Evolutionary conservation across 2,113 vertebrate species (phyloP).

Genomic region (Oxyura jamaicensis): DNA sequence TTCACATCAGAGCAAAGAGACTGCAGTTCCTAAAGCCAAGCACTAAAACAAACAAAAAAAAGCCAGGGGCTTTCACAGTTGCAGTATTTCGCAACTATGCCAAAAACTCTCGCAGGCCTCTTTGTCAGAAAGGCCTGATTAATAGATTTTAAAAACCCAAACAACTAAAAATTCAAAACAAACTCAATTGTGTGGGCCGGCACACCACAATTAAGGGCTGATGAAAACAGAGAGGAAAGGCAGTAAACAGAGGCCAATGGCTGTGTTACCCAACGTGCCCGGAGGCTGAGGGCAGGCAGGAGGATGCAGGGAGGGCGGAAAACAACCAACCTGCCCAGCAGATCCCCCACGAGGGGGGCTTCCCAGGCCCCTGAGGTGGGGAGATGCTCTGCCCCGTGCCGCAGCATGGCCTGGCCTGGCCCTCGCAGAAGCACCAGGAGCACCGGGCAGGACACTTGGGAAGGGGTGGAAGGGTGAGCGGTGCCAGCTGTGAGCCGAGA

Average conservation of each 20-base stretch:
- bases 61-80: slow-evolving; percentile 7
- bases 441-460: background rate
- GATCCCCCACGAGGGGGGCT: accelerated
- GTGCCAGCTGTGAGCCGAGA: background rate
- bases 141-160: slow-evolving; percentile 8
- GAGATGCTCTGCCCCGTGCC: background rate
- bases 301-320: background rate
- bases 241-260: background rate
- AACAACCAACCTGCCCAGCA: background rate
- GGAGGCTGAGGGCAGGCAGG: background rate
- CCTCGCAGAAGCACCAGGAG: background rate
- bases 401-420: background rate
- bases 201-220: background rate
- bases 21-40: slow-evolving; percentile 13
- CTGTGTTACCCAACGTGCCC: background rate
- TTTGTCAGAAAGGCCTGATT: slow-evolving; percentile 40
- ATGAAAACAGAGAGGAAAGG: background rate
- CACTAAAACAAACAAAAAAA: background rate
- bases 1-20: slow-evolving; percentile 32
- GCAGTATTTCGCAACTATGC: slow-evolving; percentile 34
- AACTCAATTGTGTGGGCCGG: slow-evolving; percentile 6
- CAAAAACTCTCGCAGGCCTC: slow-evolving; percentile 37
- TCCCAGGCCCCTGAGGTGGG: background rate
- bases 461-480: background rate
- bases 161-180: slow-evolving; percentile 47